phyloP scores from a whole-genome alignment of 2,888 invertebrate species.

The Cryptus viduatorius region DNA sequence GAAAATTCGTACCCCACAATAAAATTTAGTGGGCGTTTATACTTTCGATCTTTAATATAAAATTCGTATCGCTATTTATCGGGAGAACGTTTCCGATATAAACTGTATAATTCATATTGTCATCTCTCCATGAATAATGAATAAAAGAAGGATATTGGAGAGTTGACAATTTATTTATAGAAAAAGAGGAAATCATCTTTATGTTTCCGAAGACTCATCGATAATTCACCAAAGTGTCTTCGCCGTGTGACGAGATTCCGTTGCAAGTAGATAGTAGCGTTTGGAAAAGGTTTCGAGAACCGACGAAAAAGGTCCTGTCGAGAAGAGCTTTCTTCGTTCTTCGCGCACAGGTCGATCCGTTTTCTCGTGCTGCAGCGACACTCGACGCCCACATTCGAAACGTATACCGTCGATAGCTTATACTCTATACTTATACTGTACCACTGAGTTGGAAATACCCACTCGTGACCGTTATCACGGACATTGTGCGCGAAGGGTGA shows the following conservation, averaged over 20 bases:
- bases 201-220: slow-evolving; percentile 1
- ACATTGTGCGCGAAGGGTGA: background rate
- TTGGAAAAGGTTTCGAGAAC: background rate
- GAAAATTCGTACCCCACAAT: too few relatives aligned
- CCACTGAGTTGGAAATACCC: slow-evolving; percentile 18
- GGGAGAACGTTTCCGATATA: background rate
- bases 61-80: background rate
- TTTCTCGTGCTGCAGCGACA: slow-evolving; percentile 44
- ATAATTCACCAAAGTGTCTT: slow-evolving; percentile 32
- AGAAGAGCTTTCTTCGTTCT: slow-evolving; percentile 29
- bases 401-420: slow-evolving; percentile 16
- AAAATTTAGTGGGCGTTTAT: background rate
- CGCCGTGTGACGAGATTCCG: background rate
- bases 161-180: slow-evolving; percentile 5
- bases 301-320: slow-evolving; percentile 1
- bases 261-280: background rate
- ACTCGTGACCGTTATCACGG: slow-evolving; percentile 51
- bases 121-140: slow-evolving; percentile 3
- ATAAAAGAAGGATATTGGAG: background rate
- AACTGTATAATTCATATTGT: background rate
- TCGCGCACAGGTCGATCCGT: slow-evolving; percentile 41
- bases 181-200: background rate
- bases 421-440: slow-evolving; percentile 3
- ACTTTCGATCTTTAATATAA: background rate
- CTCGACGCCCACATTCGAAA: slow-evolving; percentile 28